Percentiles rank a stretch among this genome's conserved stretches.
Evolutionary conservation across 2,888 invertebrate genomes (phyloP).

Genomic region (Cryptus viduatorius): DNA sequence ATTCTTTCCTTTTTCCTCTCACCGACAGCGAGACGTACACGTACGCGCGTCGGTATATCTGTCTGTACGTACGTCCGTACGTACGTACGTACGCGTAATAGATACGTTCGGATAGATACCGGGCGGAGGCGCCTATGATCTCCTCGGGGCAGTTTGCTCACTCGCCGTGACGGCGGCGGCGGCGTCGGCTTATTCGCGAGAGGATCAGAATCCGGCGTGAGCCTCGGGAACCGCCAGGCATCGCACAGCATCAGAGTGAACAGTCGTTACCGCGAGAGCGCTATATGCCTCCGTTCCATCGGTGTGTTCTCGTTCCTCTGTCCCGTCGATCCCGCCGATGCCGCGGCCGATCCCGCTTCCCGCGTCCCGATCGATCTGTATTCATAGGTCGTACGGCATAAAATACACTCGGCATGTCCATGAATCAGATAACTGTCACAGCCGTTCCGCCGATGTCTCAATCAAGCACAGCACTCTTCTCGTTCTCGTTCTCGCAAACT

Average conservation of each 20-base stretch:
- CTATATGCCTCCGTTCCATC: background rate
- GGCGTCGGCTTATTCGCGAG: slow-evolving; percentile 42
- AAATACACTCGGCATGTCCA: slow-evolving; percentile 85
- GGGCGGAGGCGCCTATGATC: slow-evolving; percentile 77
- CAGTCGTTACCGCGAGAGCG: slow-evolving; percentile 29
- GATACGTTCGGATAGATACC: slow-evolving; percentile 73
- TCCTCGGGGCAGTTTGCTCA: slow-evolving; percentile 73
- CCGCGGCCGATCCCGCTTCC: slow-evolving; percentile 35
- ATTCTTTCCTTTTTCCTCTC: slow-evolving; percentile 61
- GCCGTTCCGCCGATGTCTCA: slow-evolving; percentile 84
- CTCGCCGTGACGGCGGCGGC: slow-evolving; percentile 62
- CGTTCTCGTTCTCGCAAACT: slow-evolving; percentile 69
- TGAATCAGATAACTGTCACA: slow-evolving; percentile 85
- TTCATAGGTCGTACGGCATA: slow-evolving; percentile 85
- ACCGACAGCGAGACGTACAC: background rate
- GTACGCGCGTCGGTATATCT: slow-evolving; percentile 1
- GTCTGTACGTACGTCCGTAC: slow-evolving; percentile 55
- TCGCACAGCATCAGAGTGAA: slow-evolving; percentile 16
- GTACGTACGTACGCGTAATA: slow-evolving; percentile 74
- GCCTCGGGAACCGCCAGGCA: slow-evolving; percentile 36
- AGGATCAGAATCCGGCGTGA: slow-evolving; percentile 41
- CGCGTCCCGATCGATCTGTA: slow-evolving; percentile 82
- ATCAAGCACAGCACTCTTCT: slow-evolving; percentile 77
- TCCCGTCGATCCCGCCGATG: slow-evolving; percentile 60
- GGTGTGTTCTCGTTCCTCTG: slow-evolving; percentile 27